phyloP scores from a whole-genome alignment of 2,113 vertebrate species.

The Herpetotheres cachinnans region DNA sequence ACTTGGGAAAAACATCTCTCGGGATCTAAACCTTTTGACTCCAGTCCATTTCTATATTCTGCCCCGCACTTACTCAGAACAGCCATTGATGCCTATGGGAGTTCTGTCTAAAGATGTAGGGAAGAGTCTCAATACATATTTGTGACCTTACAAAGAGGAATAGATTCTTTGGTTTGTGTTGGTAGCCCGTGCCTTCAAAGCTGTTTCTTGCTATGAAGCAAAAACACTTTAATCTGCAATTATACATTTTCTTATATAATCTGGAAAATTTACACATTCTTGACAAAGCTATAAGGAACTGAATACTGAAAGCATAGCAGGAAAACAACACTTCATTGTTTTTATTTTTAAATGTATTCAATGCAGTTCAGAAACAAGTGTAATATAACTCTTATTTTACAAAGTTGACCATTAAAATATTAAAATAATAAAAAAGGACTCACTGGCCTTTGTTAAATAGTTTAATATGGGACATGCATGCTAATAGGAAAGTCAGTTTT shows the following conservation, averaged over 20 bases:
- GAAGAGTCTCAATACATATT: fast-evolving
- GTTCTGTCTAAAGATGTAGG: background rate
- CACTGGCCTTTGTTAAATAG: background rate
- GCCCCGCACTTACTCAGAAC: background rate
- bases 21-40: background rate
- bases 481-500: background rate
- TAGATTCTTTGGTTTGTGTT: background rate
- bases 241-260: background rate
- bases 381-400: background rate
- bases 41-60: background rate
- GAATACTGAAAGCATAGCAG: background rate
- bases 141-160: background rate
- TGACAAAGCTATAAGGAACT: background rate
- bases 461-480: background rate
- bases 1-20: background rate
- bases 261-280: background rate
- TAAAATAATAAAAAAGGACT: background rate
- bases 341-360: constrained; percentile 3
- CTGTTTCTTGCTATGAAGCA: background rate
- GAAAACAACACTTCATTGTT: background rate
- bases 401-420: background rate
- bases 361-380: background rate
- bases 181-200: background rate
- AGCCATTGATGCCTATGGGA: background rate
- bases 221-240: background rate